Conservation (phyloP, 2,797 vertebrate species). For the Pelobates cultripes region DNA sequence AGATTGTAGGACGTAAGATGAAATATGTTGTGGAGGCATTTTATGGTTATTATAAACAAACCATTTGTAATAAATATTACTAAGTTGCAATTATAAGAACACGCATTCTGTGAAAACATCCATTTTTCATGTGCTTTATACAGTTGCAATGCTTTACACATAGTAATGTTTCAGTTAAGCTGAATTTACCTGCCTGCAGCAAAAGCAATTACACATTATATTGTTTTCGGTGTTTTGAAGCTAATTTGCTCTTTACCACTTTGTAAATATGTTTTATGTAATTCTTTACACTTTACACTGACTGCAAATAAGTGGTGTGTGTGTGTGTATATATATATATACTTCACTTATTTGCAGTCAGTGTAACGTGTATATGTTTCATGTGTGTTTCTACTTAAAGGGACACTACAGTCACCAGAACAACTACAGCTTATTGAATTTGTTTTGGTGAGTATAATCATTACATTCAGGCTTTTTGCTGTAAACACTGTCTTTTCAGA, state of each 20-base stretch:
- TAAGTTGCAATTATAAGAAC: background rate
- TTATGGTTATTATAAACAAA: background rate
- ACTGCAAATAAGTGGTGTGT: too few relatives aligned
- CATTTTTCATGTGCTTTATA: background rate
- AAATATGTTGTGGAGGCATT: background rate
- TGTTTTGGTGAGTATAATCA: too few relatives aligned
- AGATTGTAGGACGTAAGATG: too few relatives aligned
- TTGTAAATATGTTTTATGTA: background rate
- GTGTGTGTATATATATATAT: too few relatives aligned
- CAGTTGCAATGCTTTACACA: background rate
- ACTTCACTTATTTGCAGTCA: too few relatives aligned
- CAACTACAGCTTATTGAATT: too few relatives aligned
- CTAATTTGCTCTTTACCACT: background rate
- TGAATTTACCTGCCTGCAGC: background rate
- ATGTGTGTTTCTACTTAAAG: too few relatives aligned
- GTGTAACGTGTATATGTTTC: too few relatives aligned
- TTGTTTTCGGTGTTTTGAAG: slow-evolving; percentile 1
- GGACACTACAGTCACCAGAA: too few relatives aligned
- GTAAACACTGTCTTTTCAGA: too few relatives aligned
- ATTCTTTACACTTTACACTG: too few relatives aligned
- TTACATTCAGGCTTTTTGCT: too few relatives aligned
- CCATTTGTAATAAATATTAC: background rate
- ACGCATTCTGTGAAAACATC: background rate
- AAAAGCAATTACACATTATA: slow-evolving; percentile 2
- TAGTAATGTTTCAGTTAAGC: background rate